A percentile compares a stretch with the other conserved stretches of the same genome.
phyloP scores from a whole-genome alignment of 2,888 invertebrate genomes.

The Balanococcus diminutus region DNA sequence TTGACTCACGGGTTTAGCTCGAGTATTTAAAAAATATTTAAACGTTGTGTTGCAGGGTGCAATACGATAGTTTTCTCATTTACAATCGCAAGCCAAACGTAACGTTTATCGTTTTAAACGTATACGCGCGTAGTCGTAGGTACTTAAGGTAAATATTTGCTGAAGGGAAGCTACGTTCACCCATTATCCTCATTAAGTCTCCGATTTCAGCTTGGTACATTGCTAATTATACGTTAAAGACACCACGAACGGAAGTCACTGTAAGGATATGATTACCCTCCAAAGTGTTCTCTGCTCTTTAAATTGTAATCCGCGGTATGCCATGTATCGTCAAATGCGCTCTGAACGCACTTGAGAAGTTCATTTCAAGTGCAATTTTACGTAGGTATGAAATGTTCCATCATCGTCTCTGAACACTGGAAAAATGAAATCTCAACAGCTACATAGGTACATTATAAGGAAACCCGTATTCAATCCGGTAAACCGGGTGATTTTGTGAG shows the following conservation, averaged over 20 bases:
- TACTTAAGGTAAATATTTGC: constrained; percentile 25
- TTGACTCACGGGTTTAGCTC: too few relatives aligned
- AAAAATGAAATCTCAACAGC: too few relatives aligned
- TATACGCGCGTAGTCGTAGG: too few relatives aligned
- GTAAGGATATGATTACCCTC: constrained; percentile 24
- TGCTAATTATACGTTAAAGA: constrained; percentile 33
- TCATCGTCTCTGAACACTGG: too few relatives aligned
- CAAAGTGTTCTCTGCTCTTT: not conserved
- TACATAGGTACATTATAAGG: too few relatives aligned
- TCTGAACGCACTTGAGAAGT: not conserved
- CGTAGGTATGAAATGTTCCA: too few relatives aligned
- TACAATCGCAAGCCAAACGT: constrained; percentile 30
- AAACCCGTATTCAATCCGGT: too few relatives aligned
- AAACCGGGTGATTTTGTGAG: too few relatives aligned
- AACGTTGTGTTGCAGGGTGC: not conserved
- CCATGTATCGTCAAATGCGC: not conserved
- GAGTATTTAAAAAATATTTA: constrained; percentile 43
- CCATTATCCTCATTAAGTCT: constrained; percentile 41
- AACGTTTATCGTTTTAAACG: constrained; percentile 28
- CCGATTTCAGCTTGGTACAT: not conserved
- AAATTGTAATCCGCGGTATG: not conserved
- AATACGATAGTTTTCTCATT: constrained; percentile 37
- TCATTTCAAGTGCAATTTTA: not conserved
- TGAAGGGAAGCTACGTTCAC: constrained; percentile 15
- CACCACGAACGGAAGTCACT: constrained; percentile 32